Evolutionary conservation across 2,888 invertebrate genomes (phyloP), one percentile per base, ranked within the genome.

Genomic region (Merodon equestris): DNA sequence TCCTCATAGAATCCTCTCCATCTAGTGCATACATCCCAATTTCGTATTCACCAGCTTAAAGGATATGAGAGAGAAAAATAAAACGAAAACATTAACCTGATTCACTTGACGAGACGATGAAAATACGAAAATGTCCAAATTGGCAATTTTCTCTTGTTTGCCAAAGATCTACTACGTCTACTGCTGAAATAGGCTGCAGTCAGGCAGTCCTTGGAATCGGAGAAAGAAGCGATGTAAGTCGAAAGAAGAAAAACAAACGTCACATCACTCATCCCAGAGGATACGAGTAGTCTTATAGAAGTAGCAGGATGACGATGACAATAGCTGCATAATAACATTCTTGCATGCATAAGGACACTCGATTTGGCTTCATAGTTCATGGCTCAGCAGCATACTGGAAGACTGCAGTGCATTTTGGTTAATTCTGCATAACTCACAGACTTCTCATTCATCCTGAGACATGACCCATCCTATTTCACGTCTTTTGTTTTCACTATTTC

Each of bases 71-170:
- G 3, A 34, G 13, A 9, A 38, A 57, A 56, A 51, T 36, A 15
- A 15, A 4, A 57, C 7, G 18, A 5, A 2, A 57, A 17, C 9
- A 53, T 48, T 53, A 63, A 58, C 57, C 48, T 54, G 58, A 67
- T 50, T 57, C 67, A 57, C 47, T 71, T 66, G n/a, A n/a, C n/a
- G n/a, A n/a, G n/a, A n/a, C n/a, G n/a, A n/a, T n/a, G n/a, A n/a
- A n/a, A n/a, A n/a, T 50, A 54, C 42, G 56, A 76, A 66, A 76
- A 66, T 71, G 66, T 66, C 60, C 60, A 66, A 76, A 76, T 76
- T 76, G 66, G 60, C 66, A 76, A 72, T 76, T 66, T 76, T 76
- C 60, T 71, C 71, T 61, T 67, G 67, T 72, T 72, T 76, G 60
- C 40, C 60, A 67, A 76, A 71, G 71, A 66, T 50, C 71, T 64